Conservation (phyloP, 2,888 invertebrate genomes). For the Caenorhabditis becei region DNA sequence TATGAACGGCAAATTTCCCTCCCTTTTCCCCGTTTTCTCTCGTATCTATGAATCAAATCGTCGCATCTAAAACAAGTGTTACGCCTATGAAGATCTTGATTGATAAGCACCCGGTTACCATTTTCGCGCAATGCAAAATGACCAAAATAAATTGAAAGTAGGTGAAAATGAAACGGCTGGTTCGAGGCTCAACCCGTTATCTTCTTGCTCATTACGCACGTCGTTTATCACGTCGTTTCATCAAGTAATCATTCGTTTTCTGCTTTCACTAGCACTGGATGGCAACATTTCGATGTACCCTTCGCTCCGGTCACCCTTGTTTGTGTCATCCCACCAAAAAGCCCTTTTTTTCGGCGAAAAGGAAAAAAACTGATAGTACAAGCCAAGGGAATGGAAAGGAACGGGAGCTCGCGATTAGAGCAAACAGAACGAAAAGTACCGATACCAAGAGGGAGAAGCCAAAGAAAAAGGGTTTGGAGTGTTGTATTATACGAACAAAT, state of each 20-base stretch:
- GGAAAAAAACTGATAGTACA: conserved; percentile 5
- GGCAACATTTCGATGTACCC: conserved; percentile 37
- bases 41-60: conserved; percentile 41
- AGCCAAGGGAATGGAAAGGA: neutral
- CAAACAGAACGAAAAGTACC: conserved; percentile 2
- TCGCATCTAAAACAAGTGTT: conserved; percentile 51
- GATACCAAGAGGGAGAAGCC: conserved; percentile 7
- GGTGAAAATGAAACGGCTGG: neutral
- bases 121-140: conserved; percentile 1
- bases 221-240: conserved; percentile 47
- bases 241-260: conserved; percentile 59
- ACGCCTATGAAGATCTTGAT: conserved; percentile 36
- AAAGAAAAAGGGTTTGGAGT: conserved; percentile 18
- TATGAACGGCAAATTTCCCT: conserved; percentile 41
- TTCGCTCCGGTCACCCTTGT: neutral
- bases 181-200: conserved; percentile 10
- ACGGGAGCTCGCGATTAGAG: neutral
- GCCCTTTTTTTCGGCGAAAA: neutral
- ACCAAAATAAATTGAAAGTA: conserved; percentile 15
- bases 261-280: neutral
- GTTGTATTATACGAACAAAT: conserved; percentile 42
- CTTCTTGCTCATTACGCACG: conserved; percentile 44
- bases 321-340: conserved; percentile 2
- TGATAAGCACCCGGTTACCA: conserved; percentile 58
- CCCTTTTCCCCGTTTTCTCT: conserved; percentile 1